phyloP scores from a whole-genome alignment of 2,113 vertebrate genomes.

The Callocephalon fimbriatum region DNA sequence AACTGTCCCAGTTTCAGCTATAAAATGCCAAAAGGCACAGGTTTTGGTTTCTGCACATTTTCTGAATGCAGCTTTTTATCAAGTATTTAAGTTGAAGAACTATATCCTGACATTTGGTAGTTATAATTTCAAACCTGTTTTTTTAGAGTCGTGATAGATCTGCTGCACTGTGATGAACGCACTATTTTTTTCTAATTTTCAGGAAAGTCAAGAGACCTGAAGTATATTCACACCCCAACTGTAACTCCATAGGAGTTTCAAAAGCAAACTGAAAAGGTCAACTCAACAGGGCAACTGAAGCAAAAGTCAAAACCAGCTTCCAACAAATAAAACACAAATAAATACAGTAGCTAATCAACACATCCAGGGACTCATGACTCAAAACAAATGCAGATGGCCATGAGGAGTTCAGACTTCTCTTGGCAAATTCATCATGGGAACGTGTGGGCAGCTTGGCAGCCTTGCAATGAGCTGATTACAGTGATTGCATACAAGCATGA shows the following conservation, averaged over 20 bases:
- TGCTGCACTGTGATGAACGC: neutral
- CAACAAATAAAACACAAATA: neutral
- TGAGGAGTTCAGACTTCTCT: slow-evolving; percentile 11
- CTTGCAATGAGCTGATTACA: neutral
- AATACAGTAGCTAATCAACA: slow-evolving; percentile 51
- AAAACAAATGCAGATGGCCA: slow-evolving; percentile 48
- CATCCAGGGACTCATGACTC: neutral
- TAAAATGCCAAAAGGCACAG: neutral
- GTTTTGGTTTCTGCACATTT: neutral
- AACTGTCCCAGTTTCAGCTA: neutral
- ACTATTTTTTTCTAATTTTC: neutral
- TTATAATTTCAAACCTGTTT: neutral
- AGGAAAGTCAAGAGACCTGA: neutral
- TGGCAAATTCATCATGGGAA: slow-evolving; percentile 50
- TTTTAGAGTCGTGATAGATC: neutral
- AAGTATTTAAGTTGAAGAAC: neutral
- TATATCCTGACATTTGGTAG: neutral
- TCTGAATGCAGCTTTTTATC: neutral
- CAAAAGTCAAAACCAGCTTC: neutral
- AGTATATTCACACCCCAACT: neutral
- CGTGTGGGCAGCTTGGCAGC: slow-evolving; percentile 49
- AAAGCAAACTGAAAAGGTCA: neutral
- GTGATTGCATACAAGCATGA: neutral
- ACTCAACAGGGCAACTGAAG: neutral
- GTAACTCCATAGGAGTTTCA: neutral